These are phyloP conservation scores for Pelosia muscerda DNA, from an alignment of 2,888 invertebrate species.

Conservation along the genomic window DNA sequence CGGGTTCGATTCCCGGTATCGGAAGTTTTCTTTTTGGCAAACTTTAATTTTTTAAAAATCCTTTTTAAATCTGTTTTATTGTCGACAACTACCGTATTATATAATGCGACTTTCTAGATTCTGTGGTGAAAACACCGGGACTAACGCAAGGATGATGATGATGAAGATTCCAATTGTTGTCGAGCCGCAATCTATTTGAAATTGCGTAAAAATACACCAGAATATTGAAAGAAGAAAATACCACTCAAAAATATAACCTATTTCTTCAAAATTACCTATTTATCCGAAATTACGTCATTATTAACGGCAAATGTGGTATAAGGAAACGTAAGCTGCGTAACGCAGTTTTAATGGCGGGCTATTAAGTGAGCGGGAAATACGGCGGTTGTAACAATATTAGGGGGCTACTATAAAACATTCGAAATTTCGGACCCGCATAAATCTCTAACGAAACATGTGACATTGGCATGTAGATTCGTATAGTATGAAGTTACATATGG, in stretches of 20 bases:
- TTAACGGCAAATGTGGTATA: conserved; percentile 48
- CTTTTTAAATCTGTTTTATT: no score
- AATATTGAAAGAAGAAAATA: conserved; percentile 12
- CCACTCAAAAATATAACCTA: conserved; percentile 32
- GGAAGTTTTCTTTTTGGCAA: conserved; percentile 71
- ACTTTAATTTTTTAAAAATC: neutral
- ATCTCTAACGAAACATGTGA: no score
- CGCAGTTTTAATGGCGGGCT: conserved; percentile 35
- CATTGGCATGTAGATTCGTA: no score
- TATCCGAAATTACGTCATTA: conserved; percentile 43
- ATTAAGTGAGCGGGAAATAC: conserved; percentile 18
- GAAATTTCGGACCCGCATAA: no score
- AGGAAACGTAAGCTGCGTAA: conserved; percentile 43
- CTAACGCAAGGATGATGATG: no score
- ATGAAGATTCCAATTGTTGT: no score
- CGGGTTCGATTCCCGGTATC: conserved; percentile 88
- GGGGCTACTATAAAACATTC: no score
- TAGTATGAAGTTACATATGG: no score
- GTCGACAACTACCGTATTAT: no score
- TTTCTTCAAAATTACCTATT: conserved; percentile 32
- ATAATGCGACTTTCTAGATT: no score
- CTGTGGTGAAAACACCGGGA: no score
- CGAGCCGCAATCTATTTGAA: neutral
- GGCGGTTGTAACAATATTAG: neutral
- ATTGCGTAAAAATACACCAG: neutral